A percentile compares a stretch with the other conserved stretches of the same genome.
phyloP scores from a whole-genome alignment of 2,888 invertebrate species.

The Lacanobia oleracea region DNA sequence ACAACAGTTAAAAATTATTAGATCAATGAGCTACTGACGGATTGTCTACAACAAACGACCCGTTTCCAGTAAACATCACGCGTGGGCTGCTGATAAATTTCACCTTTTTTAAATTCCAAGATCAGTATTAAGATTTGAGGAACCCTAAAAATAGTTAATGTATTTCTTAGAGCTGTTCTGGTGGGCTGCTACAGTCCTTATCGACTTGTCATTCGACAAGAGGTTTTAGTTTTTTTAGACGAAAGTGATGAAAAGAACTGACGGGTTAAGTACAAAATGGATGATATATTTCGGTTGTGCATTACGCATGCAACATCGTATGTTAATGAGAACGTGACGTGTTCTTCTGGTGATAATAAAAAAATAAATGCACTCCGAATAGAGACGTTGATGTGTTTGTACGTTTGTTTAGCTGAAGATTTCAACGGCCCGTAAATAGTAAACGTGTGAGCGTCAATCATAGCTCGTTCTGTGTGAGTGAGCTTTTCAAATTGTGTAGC shows the following conservation, averaged over 20 bases:
- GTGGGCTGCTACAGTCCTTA: conserved; percentile 78
- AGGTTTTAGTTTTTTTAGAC: conserved; percentile 76
- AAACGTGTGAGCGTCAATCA: conserved; percentile 10
- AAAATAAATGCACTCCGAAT: conserved; percentile 47
- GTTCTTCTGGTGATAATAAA: conserved; percentile 33
- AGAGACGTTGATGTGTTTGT: conserved; percentile 45
- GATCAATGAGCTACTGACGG: conserved; percentile 29
- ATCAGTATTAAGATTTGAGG: conserved; percentile 64
- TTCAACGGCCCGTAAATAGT: conserved; percentile 34
- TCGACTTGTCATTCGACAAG: conserved; percentile 83
- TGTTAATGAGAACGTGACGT: conserved; percentile 45
- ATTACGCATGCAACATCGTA: conserved; percentile 42
- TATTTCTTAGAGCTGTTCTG: conserved; percentile 82
- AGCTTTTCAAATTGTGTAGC: conserved; percentile 2
- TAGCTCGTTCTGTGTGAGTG: conserved; percentile 14
- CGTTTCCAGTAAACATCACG: conserved; percentile 34
- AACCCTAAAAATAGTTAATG: conserved; percentile 82
- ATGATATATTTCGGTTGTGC: conserved; percentile 60
- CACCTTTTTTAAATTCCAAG: conserved; percentile 64
- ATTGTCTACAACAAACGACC: conserved; percentile 18
- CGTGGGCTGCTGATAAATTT: conserved; percentile 60
- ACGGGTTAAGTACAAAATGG: conserved; percentile 63
- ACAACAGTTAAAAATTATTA: not conserved
- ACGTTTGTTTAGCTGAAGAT: conserved; percentile 31
- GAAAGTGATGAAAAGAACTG: conserved; percentile 64